Base-by-base conservation (phyloP, 2,797 vertebrate genomes). In the Sebastes hubbsi region DNA sequence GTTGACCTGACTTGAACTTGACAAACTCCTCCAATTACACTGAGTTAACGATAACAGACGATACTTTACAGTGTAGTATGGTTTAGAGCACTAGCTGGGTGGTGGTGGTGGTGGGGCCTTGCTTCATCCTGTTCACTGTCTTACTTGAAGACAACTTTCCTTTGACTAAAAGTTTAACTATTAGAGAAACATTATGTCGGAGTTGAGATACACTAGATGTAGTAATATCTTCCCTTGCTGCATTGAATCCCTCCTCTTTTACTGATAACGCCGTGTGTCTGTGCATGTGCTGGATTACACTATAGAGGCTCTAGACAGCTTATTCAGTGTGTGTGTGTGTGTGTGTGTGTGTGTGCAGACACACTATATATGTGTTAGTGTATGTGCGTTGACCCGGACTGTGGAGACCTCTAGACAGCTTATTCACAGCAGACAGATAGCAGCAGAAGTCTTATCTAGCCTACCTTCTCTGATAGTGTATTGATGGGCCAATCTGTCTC, bases 341-440 rank as follows among this genome's bases (percentile, higher is more conserved):
- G n/a, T 63, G 79, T 88, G 32, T 68, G 22, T 65, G 80, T 88
- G 34, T 72, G 71, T 75, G 72, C 79, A 68, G 77, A 61, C 78
- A 55, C 70, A 66, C 69, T 84, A 38, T 79, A 59, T 80, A 36
- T 72, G 82, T 87, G 82, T 81, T 60, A 32, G 85, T 85, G 79
- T 82, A 49, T 73, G 84, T 86, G 87, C 20, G 66, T 63, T 88
- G 85, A 89, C 86, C 87, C 32, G 62, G 70, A 73, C 84, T 82
- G 89, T 82, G 78, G 80, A 91, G 90, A 93, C 90, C 90, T 91
- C 83, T 80, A 89, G 93, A 93, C 91, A 92, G 91, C 92, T 93
- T 94, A 93, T 93, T 94, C 91, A 88, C 90, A 75, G 86, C 85
- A 87, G 88, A 94, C 89, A 89, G 93, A 93, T 91, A 92, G 91